phyloP scores from a whole-genome alignment of 2,888 invertebrate genomes.

The Alcis repandata region DNA sequence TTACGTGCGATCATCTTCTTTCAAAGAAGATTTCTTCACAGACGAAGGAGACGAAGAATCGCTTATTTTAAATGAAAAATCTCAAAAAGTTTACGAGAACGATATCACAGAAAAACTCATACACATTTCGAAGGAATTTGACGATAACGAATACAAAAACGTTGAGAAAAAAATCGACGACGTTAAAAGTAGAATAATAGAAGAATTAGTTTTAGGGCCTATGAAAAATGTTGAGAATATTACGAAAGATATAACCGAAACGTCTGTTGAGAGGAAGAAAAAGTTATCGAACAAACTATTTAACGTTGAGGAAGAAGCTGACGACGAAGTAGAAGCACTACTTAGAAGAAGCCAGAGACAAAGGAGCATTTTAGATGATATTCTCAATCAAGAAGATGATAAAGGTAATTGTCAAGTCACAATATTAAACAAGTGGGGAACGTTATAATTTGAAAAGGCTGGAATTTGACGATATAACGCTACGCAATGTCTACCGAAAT shows the following conservation, averaged over 20 bases:
- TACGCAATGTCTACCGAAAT: conserved; percentile 70
- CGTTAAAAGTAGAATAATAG: conserved; percentile 77
- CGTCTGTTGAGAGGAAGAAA: conserved; percentile 73
- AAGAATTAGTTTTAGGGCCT: conserved; percentile 77
- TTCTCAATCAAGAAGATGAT: conserved; percentile 87
- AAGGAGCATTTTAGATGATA: conserved; percentile 90
- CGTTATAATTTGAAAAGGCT: conserved; percentile 62
- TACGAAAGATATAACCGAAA: conserved; percentile 77
- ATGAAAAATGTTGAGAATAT: conserved; percentile 69
- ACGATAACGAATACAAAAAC: conserved; percentile 71
- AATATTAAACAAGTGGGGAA: conserved; percentile 65
- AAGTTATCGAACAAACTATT: conserved; percentile 64
- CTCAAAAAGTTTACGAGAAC: conserved; percentile 78
- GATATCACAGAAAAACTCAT: conserved; percentile 82
- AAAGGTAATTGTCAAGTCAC: conserved; percentile 82
- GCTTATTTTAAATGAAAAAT: conserved; percentile 73
- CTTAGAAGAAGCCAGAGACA: conserved; percentile 89
- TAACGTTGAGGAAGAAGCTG: conserved; percentile 84
- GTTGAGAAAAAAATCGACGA: conserved; percentile 70
- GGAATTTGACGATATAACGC: conserved; percentile 76
- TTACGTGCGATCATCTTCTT: conserved; percentile 77
- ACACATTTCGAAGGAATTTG: conserved; percentile 80
- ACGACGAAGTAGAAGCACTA: conserved; percentile 88
- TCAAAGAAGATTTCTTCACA: conserved; percentile 80
- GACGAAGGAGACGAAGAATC: conserved; percentile 79